Evolutionary conservation across 2,113 vertebrate species (phyloP).

Genomic region (Neofelis nebulosa): DNA sequence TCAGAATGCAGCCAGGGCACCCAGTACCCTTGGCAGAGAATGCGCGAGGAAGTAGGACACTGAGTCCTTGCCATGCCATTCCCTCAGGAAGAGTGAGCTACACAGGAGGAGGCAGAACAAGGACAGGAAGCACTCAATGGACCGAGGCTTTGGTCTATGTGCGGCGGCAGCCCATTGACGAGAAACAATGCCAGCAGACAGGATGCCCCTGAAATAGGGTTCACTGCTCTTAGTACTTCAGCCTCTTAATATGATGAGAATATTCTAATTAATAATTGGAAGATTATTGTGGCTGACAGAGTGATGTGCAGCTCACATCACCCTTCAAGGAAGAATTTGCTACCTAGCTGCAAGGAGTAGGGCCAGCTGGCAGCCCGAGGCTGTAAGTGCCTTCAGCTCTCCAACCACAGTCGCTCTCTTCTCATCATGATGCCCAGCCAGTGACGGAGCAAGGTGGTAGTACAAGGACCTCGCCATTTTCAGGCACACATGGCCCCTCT

Average conservation of each 20-base stretch:
- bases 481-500: background rate
- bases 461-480: background rate
- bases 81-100: background rate
- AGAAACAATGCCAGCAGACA: background rate
- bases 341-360: background rate
- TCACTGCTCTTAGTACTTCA: background rate
- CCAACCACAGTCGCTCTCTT: background rate
- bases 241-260: background rate
- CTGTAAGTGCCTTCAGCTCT: background rate
- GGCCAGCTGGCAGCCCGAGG: background rate
- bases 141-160: fast-evolving
- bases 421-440: background rate
- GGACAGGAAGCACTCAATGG: background rate
- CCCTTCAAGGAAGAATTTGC: background rate
- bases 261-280: background rate
- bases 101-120: background rate
- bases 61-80: background rate
- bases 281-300: background rate
- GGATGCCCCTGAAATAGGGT: background rate
- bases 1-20: background rate
- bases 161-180: background rate
- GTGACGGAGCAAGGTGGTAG: background rate
- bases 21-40: background rate
- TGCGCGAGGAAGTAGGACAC: background rate
- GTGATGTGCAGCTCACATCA: background rate